A percentile compares a stretch with the other conserved stretches of the same genome.
These are phyloP conservation scores for Homarus americanus DNA, from an alignment of 1,140 invertebrate species.

Conservation along the genomic window DNA sequence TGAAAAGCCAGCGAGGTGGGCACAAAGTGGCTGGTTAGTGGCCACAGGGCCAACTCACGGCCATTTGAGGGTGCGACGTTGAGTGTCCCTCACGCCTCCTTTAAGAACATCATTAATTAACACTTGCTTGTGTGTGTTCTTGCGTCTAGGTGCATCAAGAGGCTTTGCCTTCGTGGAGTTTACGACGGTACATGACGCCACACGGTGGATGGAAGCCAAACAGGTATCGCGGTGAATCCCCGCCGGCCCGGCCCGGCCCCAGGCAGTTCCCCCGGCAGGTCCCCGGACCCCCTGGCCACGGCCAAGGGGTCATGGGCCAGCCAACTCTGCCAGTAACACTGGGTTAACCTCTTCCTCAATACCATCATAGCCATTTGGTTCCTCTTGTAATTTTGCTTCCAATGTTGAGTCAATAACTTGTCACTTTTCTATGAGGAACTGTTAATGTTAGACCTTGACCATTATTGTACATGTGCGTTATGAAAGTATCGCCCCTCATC, in stretches of 20 bases:
- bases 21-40: slow-evolving; percentile 66
- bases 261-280: slow-evolving; percentile 66
- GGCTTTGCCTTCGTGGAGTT: slow-evolving; percentile 98
- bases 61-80: slow-evolving; percentile 70
- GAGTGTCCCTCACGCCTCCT: slow-evolving; percentile 70
- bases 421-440: slow-evolving; percentile 70
- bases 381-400: slow-evolving; percentile 69
- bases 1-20: slow-evolving; percentile 56
- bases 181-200: slow-evolving; percentile 91
- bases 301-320: slow-evolving; percentile 62
- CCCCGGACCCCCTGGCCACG: slow-evolving; percentile 58
- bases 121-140: slow-evolving; percentile 78
- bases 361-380: slow-evolving; percentile 71
- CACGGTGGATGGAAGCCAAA: slow-evolving; percentile 95
- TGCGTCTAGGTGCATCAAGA: slow-evolving; percentile 87
- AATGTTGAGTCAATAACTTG: slow-evolving; percentile 69
- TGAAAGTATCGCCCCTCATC: slow-evolving; percentile 63
- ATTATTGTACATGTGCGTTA: slow-evolving; percentile 72
- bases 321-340: slow-evolving; percentile 72
- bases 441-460: slow-evolving; percentile 62
- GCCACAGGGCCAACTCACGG: slow-evolving; percentile 71
- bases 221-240: slow-evolving; percentile 84
- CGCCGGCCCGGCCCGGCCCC: slow-evolving; percentile 68
- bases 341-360: slow-evolving; percentile 71
- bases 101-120: slow-evolving; percentile 75